Base-by-base conservation (phyloP, 37 sponge, comb jelly and placozoan species). In the Aplysina aerophoba region DNA sequence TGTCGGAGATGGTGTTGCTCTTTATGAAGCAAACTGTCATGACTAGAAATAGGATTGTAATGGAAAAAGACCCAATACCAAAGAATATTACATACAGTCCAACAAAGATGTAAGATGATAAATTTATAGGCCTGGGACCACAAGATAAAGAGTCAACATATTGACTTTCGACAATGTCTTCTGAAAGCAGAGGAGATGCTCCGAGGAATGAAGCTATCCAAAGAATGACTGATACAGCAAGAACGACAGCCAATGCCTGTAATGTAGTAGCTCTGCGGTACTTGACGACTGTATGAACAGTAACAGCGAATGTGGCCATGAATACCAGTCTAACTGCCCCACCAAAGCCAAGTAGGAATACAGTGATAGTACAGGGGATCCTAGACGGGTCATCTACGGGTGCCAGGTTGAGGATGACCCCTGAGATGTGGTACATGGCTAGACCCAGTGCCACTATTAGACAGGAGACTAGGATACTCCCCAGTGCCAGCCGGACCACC, bases 361-460 rank as follows among this genome's bases (percentile, higher is more conserved):
- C 19, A 3, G 34, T 69, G 30, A 69, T 34, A 1, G 35, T 69
- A 27, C 71, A 69, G 31, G 34, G 34, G 30, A n/a, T 35, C 4
- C 4, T 1, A 6, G 27, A 17, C 1, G 71, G 71, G 19, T 31
- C 15, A 4, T 31, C 34, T 1, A 16, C 33, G 15, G 17, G 28
- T 69, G 71, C 28, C 28, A 69, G 17, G 34, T 69, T 69, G 33
- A 69, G 71, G 34, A 34, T 1, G 1, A 69, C 1, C 33, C 71
- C 71, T 17, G 71, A 6, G 0, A 27, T 31, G 31, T 31, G 71
- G 71, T 69, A 31, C 34, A 69, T 24, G 19, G 71, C 28, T 17
- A 69, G 71, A 15, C 71, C 71, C 27, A 69, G 31, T 24, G 71
- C 27, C 30, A 69, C 71, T 31, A 69, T 69, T 1, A 69, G 28